phyloP scores from a whole-genome alignment of 2,113 vertebrate genomes.

The Phoxinus phoxinus region DNA sequence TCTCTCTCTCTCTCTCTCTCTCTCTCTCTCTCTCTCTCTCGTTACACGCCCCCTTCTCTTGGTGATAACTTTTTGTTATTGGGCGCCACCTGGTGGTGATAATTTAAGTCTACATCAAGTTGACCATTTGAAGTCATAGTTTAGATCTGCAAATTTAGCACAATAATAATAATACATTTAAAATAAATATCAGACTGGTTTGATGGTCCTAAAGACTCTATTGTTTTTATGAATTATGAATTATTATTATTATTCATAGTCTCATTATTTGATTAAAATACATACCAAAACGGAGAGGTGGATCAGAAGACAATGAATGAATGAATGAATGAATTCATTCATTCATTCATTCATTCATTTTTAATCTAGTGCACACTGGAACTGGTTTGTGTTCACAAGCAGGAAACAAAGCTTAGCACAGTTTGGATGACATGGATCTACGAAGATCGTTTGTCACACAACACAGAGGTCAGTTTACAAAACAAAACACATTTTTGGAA shows the following conservation, averaged over 20 bases:
- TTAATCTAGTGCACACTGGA: background rate
- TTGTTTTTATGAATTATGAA: too few species aligned
- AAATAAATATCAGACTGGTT: background rate
- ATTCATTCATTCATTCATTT: too few species aligned
- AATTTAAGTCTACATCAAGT: background rate
- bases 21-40: slow-evolving; percentile 43
- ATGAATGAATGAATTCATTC: too few species aligned
- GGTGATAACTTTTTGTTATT: slow-evolving; percentile 30
- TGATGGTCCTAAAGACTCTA: background rate
- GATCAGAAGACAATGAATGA: too few species aligned
- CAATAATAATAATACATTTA: background rate
- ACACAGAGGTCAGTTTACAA: slow-evolving; percentile 9
- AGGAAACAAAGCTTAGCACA: background rate
- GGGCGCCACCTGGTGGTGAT: slow-evolving; percentile 63
- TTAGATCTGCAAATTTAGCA: too few species aligned
- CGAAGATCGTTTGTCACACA: background rate
- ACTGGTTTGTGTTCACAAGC: background rate
- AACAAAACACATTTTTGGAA: slow-evolving; percentile 5
- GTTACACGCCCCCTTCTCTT: slow-evolving; percentile 17
- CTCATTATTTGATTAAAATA: too few species aligned
- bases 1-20: slow-evolving; percentile 38
- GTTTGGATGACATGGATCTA: background rate
- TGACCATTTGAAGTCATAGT: too few species aligned
- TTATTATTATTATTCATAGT: too few species aligned
- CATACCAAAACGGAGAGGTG: too few species aligned